Evolutionary conservation across 2,888 invertebrate species (phyloP).

Genomic region (Drosophila barbarae): DNA sequence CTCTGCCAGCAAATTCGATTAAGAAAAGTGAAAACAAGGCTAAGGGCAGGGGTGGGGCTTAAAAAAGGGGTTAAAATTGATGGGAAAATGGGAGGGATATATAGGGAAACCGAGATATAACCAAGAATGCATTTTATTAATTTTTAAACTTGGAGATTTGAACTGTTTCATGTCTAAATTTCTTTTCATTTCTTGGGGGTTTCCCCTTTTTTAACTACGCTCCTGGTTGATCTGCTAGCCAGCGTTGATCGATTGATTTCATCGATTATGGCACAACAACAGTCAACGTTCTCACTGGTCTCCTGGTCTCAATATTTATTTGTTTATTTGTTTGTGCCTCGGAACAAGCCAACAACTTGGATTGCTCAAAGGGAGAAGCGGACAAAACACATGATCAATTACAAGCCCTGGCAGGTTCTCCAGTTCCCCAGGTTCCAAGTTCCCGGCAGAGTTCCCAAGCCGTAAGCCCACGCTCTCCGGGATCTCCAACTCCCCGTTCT

Average conservation of each 20-base stretch:
- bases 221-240: conserved; percentile 30
- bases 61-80: conserved; percentile 10
- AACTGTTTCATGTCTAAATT: no score
- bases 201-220: conserved; percentile 20
- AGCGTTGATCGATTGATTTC: conserved; percentile 77
- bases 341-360: conserved; percentile 34
- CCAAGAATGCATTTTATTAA: no score
- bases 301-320: conserved; percentile 44
- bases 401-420: conserved; percentile 57
- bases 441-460: conserved; percentile 24
- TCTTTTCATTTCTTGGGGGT: conserved; percentile 1
- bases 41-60: conserved; percentile 3
- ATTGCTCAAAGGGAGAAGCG: conserved; percentile 21
- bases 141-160: no score
- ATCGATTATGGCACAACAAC: conserved; percentile 76
- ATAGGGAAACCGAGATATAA: no score
- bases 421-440: conserved; percentile 18
- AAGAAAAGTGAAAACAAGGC: conserved; percentile 61
- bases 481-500: not conserved
- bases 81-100: no score
- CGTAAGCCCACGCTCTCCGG: conserved; percentile 42
- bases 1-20: conserved; percentile 31
- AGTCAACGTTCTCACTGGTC: conserved; percentile 46
- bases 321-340: conserved; percentile 63
- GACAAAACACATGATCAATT: conserved; percentile 69